These are phyloP conservation scores for Odontophorus gujanensis DNA, from an alignment of 2,113 vertebrate genomes.

Conservation along the genomic window DNA sequence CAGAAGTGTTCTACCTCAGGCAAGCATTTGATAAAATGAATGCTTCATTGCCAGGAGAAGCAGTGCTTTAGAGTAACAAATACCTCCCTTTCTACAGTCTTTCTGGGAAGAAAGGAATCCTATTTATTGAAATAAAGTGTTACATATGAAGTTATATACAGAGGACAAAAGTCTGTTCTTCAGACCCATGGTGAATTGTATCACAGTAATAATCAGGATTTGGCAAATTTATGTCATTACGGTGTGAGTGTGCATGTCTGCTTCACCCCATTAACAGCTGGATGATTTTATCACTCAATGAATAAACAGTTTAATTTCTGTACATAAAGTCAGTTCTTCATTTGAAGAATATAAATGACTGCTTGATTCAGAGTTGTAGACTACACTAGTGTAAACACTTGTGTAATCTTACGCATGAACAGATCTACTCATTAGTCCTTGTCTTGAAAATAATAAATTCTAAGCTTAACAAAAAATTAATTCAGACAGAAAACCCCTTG, in stretches of 20 bases:
- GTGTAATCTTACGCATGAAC: background rate
- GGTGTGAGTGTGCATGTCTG: accelerated
- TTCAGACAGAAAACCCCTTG: background rate
- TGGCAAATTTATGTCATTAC: background rate
- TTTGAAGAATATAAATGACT: background rate
- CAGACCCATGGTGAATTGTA: background rate
- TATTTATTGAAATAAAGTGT: background rate
- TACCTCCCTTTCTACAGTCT: background rate
- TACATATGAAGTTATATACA: background rate
- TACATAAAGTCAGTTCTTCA: background rate
- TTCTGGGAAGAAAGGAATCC: background rate
- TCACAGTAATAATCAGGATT: background rate
- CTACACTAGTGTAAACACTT: background rate
- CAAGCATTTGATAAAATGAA: background rate
- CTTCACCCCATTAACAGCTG: background rate
- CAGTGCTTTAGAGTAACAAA: background rate
- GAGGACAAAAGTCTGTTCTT: background rate
- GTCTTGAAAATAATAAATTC: background rate
- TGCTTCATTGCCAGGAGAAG: background rate
- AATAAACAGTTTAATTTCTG: background rate
- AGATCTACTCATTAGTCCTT: background rate
- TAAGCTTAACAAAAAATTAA: background rate
- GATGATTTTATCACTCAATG: background rate
- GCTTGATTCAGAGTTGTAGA: background rate
- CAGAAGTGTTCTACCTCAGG: background rate